Conservation (phyloP, 2,113 vertebrate genomes). For the Cyphomyrus plagiostoma region DNA sequence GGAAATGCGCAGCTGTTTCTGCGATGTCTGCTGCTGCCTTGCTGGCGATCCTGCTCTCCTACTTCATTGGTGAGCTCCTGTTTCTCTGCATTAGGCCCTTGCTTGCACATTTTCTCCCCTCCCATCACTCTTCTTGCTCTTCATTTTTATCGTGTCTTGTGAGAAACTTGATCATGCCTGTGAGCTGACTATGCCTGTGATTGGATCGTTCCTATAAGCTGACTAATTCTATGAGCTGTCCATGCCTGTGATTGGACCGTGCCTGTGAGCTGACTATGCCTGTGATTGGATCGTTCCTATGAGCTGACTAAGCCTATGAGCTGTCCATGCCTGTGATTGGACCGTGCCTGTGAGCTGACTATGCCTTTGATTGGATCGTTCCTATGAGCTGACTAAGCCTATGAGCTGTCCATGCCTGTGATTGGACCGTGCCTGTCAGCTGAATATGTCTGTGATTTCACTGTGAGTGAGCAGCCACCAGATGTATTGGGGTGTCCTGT, state of each 20-base stretch:
- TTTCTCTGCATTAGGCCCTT: background rate
- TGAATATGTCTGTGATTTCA: background rate
- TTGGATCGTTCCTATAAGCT: background rate
- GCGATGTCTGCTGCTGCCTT: slow-evolving; percentile 87
- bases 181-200: background rate
- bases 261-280: background rate
- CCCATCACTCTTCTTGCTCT: background rate
- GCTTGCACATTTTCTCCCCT: background rate
- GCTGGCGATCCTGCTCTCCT: slow-evolving; percentile 87
- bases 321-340: background rate
- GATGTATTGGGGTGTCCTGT: background rate
- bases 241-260: background rate
- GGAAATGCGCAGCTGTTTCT: slow-evolving; percentile 94
- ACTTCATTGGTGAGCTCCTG: slow-evolving; percentile 85
- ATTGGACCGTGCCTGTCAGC: background rate
- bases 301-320: background rate
- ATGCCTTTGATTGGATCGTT: background rate
- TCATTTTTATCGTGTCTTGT: background rate
- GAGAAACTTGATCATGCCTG: background rate
- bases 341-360: background rate
- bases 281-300: background rate
- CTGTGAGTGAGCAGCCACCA: background rate
- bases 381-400: background rate
- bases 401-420: background rate
- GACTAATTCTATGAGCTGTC: background rate